A percentile compares a stretch with the other conserved stretches of the same genome.
phyloP scores from a whole-genome alignment of 2,888 invertebrate genomes.

The Eurytoma adleriae region DNA sequence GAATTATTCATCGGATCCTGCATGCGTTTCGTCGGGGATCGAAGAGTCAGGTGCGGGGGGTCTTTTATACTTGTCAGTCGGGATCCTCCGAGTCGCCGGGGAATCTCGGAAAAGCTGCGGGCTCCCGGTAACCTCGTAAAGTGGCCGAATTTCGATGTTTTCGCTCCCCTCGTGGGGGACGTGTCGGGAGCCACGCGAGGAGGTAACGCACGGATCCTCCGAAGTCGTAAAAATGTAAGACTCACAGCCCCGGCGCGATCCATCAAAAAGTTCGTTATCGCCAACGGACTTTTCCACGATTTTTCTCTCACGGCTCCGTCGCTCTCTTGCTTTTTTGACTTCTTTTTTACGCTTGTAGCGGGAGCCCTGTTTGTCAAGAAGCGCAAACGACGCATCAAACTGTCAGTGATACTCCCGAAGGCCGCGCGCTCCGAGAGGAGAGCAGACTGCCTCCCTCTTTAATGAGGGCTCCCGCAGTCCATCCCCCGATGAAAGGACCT shows the following conservation, averaged over 20 bases:
- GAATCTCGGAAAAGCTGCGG: neutral
- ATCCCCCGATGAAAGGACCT: too few relatives aligned
- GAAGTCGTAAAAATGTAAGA: slow-evolving; percentile 14
- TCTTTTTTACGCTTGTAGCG: neutral
- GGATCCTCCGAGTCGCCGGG: too few relatives aligned
- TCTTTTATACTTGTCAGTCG: too few relatives aligned
- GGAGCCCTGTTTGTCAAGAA: slow-evolving; percentile 7
- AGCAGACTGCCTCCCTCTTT: slow-evolving; percentile 7
- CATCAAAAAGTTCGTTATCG: slow-evolving; percentile 38
- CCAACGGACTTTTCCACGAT: slow-evolving; percentile 32
- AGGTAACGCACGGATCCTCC: neutral
- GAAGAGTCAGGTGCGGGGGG: too few relatives aligned
- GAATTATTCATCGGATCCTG: too few relatives aligned
- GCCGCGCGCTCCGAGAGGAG: too few relatives aligned
- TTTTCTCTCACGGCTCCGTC: slow-evolving; percentile 26
- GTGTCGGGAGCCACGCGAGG: slow-evolving; percentile 16
- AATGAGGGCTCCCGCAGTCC: slow-evolving; percentile 9
- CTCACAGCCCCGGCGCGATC: slow-evolving; percentile 4
- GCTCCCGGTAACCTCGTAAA: neutral
- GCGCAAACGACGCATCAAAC: slow-evolving; percentile 11
- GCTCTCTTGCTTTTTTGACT: too few relatives aligned
- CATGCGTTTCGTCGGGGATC: too few relatives aligned
- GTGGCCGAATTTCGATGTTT: neutral
- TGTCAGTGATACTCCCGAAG: slow-evolving; percentile 16
- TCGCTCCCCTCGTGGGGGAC: neutral